phyloP scores from a whole-genome alignment of 1,140 invertebrate species.

The Matsumurasca onukii region DNA sequence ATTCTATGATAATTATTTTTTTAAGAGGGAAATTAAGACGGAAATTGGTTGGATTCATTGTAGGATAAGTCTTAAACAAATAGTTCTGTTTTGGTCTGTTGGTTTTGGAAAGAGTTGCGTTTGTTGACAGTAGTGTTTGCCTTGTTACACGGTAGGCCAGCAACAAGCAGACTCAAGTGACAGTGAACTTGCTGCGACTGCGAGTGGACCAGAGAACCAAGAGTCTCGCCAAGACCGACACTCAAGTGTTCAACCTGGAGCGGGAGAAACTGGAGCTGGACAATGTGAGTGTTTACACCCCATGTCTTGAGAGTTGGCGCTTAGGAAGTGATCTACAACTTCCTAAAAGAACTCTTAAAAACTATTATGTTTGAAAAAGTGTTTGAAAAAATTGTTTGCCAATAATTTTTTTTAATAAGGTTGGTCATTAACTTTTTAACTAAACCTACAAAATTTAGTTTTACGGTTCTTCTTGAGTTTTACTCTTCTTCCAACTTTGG shows the following conservation, averaged over 20 bases:
- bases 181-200: conserved; percentile 61
- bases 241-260: conserved; percentile 58
- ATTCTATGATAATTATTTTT: too few relatives aligned
- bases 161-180: too few relatives aligned
- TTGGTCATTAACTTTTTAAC: neutral
- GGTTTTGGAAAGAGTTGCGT: neutral
- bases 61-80: neutral
- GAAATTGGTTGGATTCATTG: neutral
- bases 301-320: too few relatives aligned
- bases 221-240: conserved; percentile 54
- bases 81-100: neutral
- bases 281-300: conserved; percentile 47
- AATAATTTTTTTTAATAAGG: neutral
- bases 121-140: neutral
- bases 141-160: too few relatives aligned
- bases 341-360: neutral
- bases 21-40: too few relatives aligned
- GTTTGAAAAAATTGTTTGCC: neutral
- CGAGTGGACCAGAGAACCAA: conserved; percentile 57
- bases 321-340: conserved; percentile 8
- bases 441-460: neutral
- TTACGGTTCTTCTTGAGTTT: neutral
- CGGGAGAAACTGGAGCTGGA: conserved; percentile 59
- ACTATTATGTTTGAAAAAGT: neutral
- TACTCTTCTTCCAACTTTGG: too few relatives aligned